Conservation (phyloP, 2,113 vertebrate species). For the Lepus timidus region DNA sequence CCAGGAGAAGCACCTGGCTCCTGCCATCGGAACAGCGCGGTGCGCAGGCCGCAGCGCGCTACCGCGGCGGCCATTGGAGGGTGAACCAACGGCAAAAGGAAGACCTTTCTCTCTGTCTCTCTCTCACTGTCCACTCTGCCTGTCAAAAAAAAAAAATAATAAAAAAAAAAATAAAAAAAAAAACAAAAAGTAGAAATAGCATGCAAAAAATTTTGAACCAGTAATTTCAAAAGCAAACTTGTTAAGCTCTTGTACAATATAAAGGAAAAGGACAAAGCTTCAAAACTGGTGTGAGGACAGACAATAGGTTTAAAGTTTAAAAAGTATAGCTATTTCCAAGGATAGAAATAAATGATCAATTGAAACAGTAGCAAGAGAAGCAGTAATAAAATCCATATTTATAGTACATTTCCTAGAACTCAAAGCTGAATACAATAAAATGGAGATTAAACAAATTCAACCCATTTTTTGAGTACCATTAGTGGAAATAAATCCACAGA, state of each 20-base stretch:
- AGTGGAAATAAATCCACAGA: slow-evolving; percentile 3
- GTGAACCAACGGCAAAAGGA: too few relatives aligned
- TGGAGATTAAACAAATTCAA: slow-evolving; percentile 1
- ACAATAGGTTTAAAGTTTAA: neutral
- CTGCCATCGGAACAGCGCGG: too few relatives aligned
- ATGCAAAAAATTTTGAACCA: neutral
- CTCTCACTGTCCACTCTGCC: too few relatives aligned
- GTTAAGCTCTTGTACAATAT: neutral
- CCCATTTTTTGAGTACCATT: neutral
- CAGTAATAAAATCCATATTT: slow-evolving; percentile 41
- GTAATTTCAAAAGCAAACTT: slow-evolving; percentile 32
- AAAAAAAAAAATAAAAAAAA: too few relatives aligned
- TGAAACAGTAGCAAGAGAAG: slow-evolving; percentile 16
- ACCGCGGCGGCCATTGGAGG: too few relatives aligned
- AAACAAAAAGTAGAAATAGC: neutral
- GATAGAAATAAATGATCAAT: neutral
- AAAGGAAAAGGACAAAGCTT: neutral
- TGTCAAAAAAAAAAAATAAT: too few relatives aligned
- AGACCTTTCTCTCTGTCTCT: too few relatives aligned
- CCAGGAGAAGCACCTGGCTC: too few relatives aligned
- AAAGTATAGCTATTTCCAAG: slow-evolving; percentile 28
- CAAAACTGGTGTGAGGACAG: neutral
- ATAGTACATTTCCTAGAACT: slow-evolving; percentile 9
- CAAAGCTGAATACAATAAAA: slow-evolving; percentile 10
- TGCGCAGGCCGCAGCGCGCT: too few relatives aligned